Base-by-base conservation (phyloP, 2,888 invertebrate genomes). In the Phaonia tiefii region DNA sequence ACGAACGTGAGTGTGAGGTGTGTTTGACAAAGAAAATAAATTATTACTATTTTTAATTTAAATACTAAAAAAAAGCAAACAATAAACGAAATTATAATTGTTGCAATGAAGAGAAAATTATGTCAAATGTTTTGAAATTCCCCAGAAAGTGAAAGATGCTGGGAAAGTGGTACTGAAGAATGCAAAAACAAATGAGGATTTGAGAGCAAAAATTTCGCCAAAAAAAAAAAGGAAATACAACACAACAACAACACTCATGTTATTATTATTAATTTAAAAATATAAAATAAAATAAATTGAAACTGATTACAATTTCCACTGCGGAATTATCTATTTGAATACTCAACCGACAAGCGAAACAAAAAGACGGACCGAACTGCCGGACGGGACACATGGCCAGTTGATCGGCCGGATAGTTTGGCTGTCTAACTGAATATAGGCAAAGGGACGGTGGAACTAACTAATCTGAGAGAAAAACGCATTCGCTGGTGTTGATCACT, bases 221-320 rank as follows among this genome's bases (percentile, higher is more conserved):
- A 15, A n/a, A 46, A 46, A 46, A 46, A 46, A 22, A n/a, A n/a
- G n/a, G n/a, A n/a, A n/a, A n/a, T 22, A 63, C n/a, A 42, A 42
- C 22, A 42, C 42, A 63, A 63, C 42, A 42, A n/a, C 22, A 80
- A 67, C 60, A 13, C 69, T 66, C 51, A 63, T 37, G 39, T 39
- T 67, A 74, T 78, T 81, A 78, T 78, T 78, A 81, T 78, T 78
- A 81, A 81, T 81, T 81, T 75, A 81, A 81, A 78, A 73, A 73
- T 25, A 70, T 72, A 75, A 77, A n/a, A 80, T 77, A 77, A 77
- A 80, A 80, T 81, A 81, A 81, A 81, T 81, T 81, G 81, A 81
- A 81, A 81, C 65, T 81, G 81, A 81, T 81, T 81, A 75, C 78
- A 75, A 78, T 81, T 81, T 81, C 81, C 81, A 81, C 78, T 72